phyloP scores from a whole-genome alignment of 1,140 invertebrate species.

The Rhagoletis zephyria region DNA sequence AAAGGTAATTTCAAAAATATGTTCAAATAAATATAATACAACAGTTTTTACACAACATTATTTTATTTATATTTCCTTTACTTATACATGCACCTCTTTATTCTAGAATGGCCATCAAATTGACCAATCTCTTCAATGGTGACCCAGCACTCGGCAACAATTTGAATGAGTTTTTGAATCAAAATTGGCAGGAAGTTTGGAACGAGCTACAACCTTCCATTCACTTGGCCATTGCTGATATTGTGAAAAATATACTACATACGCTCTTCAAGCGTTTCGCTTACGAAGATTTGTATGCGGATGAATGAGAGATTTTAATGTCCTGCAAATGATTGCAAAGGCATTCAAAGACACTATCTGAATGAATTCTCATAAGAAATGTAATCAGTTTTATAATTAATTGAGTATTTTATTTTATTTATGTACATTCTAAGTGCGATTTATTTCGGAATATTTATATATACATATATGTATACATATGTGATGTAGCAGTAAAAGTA shows the following conservation, averaged over 20 bases:
- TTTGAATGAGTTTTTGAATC: conserved; percentile 78
- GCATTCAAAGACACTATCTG: not conserved
- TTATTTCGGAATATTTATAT: not conserved
- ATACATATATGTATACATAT: not conserved
- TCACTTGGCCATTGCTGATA: conserved; percentile 75
- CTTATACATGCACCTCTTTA: not conserved
- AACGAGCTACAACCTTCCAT: conserved; percentile 77
- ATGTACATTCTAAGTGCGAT: not conserved
- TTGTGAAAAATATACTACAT: conserved; percentile 75
- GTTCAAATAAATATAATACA: not conserved
- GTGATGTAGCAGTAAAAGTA: not conserved
- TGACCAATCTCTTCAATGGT: conserved; percentile 82
- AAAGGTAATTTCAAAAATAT: conserved; percentile 61
- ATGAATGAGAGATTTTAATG: not conserved
- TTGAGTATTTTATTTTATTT: not conserved
- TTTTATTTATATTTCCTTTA: conserved; percentile 14
- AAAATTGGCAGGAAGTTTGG: conserved; percentile 77
- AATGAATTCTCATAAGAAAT: not conserved
- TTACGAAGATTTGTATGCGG: conserved; percentile 66
- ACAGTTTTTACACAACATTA: not conserved
- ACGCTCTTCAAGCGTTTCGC: conserved; percentile 69
- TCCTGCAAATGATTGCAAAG: too few species aligned
- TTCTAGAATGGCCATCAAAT: conserved; percentile 75
- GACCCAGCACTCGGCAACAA: conserved; percentile 78
- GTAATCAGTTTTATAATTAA: not conserved